Evolutionary conservation across 2,797 vertebrate species (phyloP), one percentile per base, ranked within the genome.

Genomic region (Enteromius argenteus): DNA sequence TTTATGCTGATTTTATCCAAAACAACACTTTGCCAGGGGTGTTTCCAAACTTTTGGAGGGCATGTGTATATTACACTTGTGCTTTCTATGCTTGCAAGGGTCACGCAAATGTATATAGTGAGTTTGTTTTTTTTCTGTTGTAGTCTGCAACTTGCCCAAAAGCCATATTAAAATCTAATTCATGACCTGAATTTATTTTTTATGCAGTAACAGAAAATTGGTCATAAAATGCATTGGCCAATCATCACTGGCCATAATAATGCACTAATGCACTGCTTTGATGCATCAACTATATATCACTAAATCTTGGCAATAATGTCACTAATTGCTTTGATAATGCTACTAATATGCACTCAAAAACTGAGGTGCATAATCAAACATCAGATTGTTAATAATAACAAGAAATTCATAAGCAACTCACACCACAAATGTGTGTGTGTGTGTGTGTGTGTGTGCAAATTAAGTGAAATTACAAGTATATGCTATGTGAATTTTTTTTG

Each of bases 81-180:
- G 35, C 37, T 67, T 82, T 60, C 76, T 84, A 67, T 79, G 72
- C 69, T 77, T 13, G n/a, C 53, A 84, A 62, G 74, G 76, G 14
- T 66, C 32, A 35, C 17, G 30, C 0, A 64, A 66, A 66, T 35
- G 30, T 17, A 35, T 64, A 15, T 32, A 64, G 44, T 46, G 46
- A 49, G 14, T 49, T 15, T 35, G 1, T 5, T 49, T 49, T 49
- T 49, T 49, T 49, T 17, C 44, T 4, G 44, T 49, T 49, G 4
- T 49, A 51, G 5, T 7, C 49, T 19, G 49, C 17, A 51, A 19
- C 49, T 56, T 56, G 19, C 21, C 21, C 7, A n/a, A n/a, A n/a
- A 21, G 8, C 53, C 53, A 3, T 56, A n/a, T 56, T n/a, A 3
- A 56, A 56, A 56, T 56, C 2, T n/a, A 9, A n/a, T 56, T n/a